phyloP scores from a whole-genome alignment of 1,140 invertebrate genomes.

The Akabosia matsudoensis region DNA sequence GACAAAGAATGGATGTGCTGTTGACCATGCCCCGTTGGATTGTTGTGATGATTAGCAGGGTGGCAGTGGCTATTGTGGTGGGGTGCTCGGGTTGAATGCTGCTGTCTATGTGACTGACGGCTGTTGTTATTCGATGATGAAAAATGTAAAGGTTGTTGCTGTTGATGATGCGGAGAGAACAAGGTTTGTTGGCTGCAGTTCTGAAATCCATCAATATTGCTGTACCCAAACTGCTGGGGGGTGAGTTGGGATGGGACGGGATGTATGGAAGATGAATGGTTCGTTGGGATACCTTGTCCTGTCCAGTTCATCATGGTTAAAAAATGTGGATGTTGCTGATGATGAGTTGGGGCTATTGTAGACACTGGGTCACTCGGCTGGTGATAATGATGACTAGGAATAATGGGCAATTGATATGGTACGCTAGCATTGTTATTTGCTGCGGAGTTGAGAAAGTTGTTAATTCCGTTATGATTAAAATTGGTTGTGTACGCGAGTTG shows the following conservation, averaged over 20 bases:
- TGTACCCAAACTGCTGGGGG: conserved; percentile 33
- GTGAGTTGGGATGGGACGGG: conserved; percentile 30
- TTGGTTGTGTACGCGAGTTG: conserved; percentile 12
- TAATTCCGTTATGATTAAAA: conserved; percentile 15
- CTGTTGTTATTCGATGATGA: conserved; percentile 7
- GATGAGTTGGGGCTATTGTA: neutral
- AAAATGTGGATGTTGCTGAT: neutral
- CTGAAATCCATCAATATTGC: conserved; percentile 12
- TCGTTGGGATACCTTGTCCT: neutral
- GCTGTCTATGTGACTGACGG: conserved; percentile 7
- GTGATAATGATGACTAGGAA: neutral
- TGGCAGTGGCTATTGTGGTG: conserved; percentile 10
- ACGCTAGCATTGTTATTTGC: conserved; percentile 18
- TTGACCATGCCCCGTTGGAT: neutral
- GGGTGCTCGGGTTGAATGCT: neutral
- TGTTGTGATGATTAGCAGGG: neutral
- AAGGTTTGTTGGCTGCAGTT: neutral
- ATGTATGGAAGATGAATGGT: conserved; percentile 24
- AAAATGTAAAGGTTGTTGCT: conserved; percentile 1
- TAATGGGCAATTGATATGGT: conserved; percentile 33
- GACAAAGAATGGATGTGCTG: conserved; percentile 18
- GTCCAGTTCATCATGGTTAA: neutral
- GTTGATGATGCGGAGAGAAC: neutral
- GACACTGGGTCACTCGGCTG: neutral
- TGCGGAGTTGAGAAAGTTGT: conserved; percentile 16